phyloP scores from a whole-genome alignment of 2,797 vertebrate genomes.

The Triplophysa bombifrons region DNA sequence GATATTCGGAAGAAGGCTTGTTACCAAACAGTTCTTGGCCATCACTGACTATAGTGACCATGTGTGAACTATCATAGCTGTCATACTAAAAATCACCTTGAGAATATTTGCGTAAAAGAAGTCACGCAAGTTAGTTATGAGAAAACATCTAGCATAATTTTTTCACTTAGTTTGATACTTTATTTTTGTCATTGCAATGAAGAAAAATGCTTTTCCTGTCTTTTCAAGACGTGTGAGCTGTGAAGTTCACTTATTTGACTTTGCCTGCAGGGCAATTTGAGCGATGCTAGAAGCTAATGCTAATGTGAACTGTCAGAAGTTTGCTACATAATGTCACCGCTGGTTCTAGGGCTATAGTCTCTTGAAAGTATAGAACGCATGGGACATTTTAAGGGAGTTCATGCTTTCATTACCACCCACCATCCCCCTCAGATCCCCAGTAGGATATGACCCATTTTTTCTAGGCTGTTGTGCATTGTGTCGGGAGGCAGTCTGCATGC shows the following conservation, averaged over 20 bases:
- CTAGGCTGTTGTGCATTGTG: slow-evolving; percentile 49
- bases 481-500: slow-evolving; percentile 20
- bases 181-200: neutral
- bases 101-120: neutral
- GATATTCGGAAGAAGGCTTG: no score
- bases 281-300: slow-evolving; percentile 32
- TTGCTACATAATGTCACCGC: slow-evolving; percentile 46
- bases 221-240: neutral
- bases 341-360: slow-evolving; percentile 48
- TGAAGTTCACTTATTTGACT: slow-evolving; percentile 29
- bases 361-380: slow-evolving; percentile 8
- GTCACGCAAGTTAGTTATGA: no score
- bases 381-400: slow-evolving; percentile 32
- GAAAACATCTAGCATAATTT: neutral
- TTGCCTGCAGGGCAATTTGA: slow-evolving; percentile 33
- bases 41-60: no score
- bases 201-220: neutral
- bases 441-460: slow-evolving; percentile 43
- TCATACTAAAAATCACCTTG: neutral
- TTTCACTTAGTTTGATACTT: neutral
- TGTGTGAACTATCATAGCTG: neutral
- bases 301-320: slow-evolving; percentile 40
- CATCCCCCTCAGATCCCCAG: slow-evolving; percentile 4
- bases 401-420: slow-evolving; percentile 21
- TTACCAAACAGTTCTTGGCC: no score